A percentile compares a stretch with the other conserved stretches of the same genome.
Evolutionary conservation across 2,888 invertebrate genomes (phyloP).

Genomic region (Hofmannophila pseudospretella): DNA sequence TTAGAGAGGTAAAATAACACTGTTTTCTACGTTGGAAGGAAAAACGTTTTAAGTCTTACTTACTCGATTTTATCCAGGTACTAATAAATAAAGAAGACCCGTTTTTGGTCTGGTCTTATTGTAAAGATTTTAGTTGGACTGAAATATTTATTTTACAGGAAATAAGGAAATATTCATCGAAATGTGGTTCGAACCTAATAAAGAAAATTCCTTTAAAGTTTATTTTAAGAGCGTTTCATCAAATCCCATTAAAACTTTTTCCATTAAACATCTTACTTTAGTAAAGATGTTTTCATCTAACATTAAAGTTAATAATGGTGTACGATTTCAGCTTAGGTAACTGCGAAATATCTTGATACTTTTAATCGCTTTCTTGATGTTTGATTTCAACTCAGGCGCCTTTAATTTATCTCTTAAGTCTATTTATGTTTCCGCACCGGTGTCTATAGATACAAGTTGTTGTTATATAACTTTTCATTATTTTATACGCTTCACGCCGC

Average conservation of each 20-base stretch:
- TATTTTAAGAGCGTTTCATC: constrained; percentile 56
- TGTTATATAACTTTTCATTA: no score
- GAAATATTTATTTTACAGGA: constrained; percentile 6
- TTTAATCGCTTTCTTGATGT: constrained; percentile 25
- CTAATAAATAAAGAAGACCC: no score
- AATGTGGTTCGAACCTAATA: constrained; percentile 30
- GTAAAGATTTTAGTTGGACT: no score
- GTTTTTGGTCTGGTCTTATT: no score
- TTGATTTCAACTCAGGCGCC: constrained; percentile 22
- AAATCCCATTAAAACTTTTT: constrained; percentile 73
- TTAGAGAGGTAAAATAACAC: not conserved
- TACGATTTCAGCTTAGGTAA: constrained; percentile 44
- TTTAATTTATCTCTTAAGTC: no score
- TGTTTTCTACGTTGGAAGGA: no score
- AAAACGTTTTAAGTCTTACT: no score
- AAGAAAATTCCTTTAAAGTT: constrained; percentile 48
- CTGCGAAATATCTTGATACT: constrained; percentile 39
- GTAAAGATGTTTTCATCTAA: constrained; percentile 56
- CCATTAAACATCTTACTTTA: constrained; percentile 65
- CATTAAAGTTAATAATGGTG: constrained; percentile 51
- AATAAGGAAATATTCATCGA: constrained; percentile 29
- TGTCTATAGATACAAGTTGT: no score
- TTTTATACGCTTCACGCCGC: no score
- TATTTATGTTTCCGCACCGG: not conserved
- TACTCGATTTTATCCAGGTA: no score